These are phyloP conservation scores for Lepidostoma basale DNA, from an alignment of 1,140 invertebrate species.

Conservation along the genomic window DNA sequence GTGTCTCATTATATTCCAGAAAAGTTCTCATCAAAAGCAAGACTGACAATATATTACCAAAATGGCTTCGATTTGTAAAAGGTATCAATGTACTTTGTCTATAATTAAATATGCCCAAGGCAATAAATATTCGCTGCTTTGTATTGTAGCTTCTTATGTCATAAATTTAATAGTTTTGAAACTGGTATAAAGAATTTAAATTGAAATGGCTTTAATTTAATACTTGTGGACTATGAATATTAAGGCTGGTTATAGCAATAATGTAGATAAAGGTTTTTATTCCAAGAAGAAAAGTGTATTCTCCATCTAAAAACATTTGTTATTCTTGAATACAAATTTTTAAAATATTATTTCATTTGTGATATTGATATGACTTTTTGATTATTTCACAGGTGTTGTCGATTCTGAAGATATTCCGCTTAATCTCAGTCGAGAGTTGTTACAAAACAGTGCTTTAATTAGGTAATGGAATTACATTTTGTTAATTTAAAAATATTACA, in stretches of 20 bases:
- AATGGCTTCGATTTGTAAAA: slow-evolving; percentile 94
- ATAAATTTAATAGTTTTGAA: no score
- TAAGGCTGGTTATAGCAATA: no score
- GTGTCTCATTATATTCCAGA: slow-evolving; percentile 87
- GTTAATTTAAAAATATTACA: neutral
- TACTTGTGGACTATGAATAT: no score
- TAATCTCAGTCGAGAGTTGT: slow-evolving; percentile 92
- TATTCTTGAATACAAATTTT: neutral
- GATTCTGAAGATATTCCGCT: slow-evolving; percentile 98
- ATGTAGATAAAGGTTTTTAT: no score
- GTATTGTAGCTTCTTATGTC: no score
- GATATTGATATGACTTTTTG: slow-evolving; percentile 14
- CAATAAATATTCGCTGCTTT: no score
- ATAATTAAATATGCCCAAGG: no score
- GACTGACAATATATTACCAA: slow-evolving; percentile 89
- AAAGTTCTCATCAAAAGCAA: slow-evolving; percentile 91
- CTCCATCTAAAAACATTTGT: no score
- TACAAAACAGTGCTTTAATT: slow-evolving; percentile 93
- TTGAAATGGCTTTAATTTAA: no score
- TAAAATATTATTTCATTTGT: slow-evolving; percentile 18
- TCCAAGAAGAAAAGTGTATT: no score
- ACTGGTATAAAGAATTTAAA: no score
- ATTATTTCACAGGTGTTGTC: slow-evolving; percentile 76
- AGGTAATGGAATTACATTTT: slow-evolving; percentile 62
- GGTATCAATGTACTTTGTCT: slow-evolving; percentile 59